Percentiles rank a stretch among this genome's conserved stretches.
phyloP scores from a whole-genome alignment of 1,140 invertebrate species.

The Carcinoscorpius rotundicauda region DNA sequence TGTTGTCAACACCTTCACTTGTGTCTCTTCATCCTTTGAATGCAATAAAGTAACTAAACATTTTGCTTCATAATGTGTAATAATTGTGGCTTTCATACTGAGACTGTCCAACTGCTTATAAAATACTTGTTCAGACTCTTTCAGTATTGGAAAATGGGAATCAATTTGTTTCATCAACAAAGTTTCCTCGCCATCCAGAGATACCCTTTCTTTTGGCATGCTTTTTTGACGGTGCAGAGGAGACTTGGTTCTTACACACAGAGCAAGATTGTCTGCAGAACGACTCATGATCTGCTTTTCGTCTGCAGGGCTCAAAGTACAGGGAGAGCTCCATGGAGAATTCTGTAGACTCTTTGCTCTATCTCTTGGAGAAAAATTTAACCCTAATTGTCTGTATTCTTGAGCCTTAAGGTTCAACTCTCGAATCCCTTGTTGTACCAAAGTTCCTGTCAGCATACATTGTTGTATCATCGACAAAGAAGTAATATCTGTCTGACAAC shows the following conservation, averaged over 20 bases:
- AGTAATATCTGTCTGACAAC: too few relatives aligned
- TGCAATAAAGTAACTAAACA: conserved; percentile 41
- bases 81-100: conserved; percentile 28
- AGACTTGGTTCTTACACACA: conserved; percentile 28
- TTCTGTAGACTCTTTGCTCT: conserved; percentile 35
- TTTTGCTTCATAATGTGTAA: conserved; percentile 40
- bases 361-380: conserved; percentile 17
- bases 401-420: conserved; percentile 40
- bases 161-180: not conserved
- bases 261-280: conserved; percentile 36
- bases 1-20: conserved; percentile 39
- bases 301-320: conserved; percentile 41
- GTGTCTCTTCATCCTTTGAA: conserved; percentile 37
- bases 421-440: conserved; percentile 34
- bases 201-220: conserved; percentile 4
- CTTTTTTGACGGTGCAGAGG: conserved; percentile 20
- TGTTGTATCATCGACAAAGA: too few relatives aligned
- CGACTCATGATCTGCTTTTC: conserved; percentile 38
- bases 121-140: conserved; percentile 30
- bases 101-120: conserved; percentile 31
- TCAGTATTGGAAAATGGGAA: conserved; percentile 7
- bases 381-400: conserved; percentile 35
- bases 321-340: conserved; percentile 42
- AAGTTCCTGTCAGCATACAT: too few relatives aligned
- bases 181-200: conserved; percentile 1